Evolutionary conservation across 92 coral and sea anemone species (phyloP).

Genomic region (Palythoa heliodiscus): DNA sequence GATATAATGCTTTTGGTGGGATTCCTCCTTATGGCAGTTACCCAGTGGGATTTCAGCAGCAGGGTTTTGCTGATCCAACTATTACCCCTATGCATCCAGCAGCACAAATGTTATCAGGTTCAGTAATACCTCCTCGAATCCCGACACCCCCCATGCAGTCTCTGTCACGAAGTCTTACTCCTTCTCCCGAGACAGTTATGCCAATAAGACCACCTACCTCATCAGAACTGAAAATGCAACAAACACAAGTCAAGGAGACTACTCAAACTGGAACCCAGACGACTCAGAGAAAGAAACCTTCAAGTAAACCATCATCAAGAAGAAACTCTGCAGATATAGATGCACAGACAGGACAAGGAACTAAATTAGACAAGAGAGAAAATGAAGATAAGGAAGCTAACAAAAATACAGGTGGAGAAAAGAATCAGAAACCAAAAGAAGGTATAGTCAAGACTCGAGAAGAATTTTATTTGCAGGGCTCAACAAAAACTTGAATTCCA

Average conservation of each 20-base stretch:
- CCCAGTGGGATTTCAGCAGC: conserved; percentile 70
- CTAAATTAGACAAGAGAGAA: conserved; percentile 41
- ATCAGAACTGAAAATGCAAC: conserved; percentile 51
- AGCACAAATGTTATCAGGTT: conserved; percentile 56
- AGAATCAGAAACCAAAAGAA: conserved; percentile 59
- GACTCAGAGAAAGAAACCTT: conserved; percentile 64
- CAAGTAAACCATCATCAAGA: conserved; percentile 76
- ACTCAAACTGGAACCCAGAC: conserved; percentile 85
- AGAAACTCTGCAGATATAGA: conserved; percentile 74
- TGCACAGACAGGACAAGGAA: conserved; percentile 44
- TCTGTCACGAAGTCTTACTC: conserved; percentile 76
- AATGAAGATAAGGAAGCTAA: conserved; percentile 33
- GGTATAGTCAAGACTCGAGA: conserved; percentile 20
- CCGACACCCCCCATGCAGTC: conserved; percentile 78
- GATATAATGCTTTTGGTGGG: conserved; percentile 80
- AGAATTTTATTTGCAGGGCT: neutral
- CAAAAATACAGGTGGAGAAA: conserved; percentile 26
- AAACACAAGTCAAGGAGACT: conserved; percentile 70
- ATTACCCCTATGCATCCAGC: conserved; percentile 60
- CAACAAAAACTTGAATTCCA: too few species aligned
- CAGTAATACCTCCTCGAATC: conserved; percentile 69
- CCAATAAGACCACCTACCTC: conserved; percentile 52
- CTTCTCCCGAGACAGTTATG: conserved; percentile 82
- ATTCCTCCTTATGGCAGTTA: conserved; percentile 67
- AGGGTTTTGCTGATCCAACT: conserved; percentile 16